A percentile compares a stretch with the other conserved stretches of the same genome.
These are phyloP conservation scores for Acleris emargana DNA, from an alignment of 2,888 invertebrate species.

Conservation along the genomic window DNA sequence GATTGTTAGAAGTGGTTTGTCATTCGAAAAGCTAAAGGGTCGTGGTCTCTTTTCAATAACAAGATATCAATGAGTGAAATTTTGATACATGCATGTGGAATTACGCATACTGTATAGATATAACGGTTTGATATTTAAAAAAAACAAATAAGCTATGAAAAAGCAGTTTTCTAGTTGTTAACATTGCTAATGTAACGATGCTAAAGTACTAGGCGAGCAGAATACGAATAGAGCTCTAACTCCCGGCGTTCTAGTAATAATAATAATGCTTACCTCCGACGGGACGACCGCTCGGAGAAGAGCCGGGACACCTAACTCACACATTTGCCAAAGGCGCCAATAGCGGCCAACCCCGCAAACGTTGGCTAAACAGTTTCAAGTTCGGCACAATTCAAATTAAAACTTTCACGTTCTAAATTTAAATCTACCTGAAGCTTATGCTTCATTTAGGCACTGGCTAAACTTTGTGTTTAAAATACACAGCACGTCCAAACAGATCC, in stretches of 20 bases:
- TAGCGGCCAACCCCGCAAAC: slow-evolving; percentile 23
- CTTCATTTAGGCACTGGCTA: no score
- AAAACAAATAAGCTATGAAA: no score
- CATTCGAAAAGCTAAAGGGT: no score
- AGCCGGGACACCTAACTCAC: slow-evolving; percentile 33
- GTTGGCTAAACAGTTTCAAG: slow-evolving; percentile 14
- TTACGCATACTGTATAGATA: no score
- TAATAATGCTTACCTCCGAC: slow-evolving; percentile 35
- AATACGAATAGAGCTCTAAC: neutral
- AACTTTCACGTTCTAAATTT: slow-evolving; percentile 14
- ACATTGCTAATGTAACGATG: neutral
- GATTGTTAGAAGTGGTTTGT: no score
- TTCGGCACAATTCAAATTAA: slow-evolving; percentile 18
- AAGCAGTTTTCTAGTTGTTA: neutral
- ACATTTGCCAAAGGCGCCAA: slow-evolving; percentile 29
- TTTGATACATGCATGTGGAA: no score
- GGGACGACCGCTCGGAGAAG: slow-evolving; percentile 37
- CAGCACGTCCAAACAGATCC: slow-evolving; percentile 9
- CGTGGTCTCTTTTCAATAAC: no score
- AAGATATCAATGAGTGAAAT: no score
- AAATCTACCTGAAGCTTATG: neutral
- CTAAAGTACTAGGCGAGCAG: neutral
- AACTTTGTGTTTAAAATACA: neutral
- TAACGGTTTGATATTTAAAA: no score
- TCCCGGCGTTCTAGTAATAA: slow-evolving; percentile 16